Evolutionary conservation across 1,140 invertebrate genomes (phyloP).

Genomic region (Anoplophora glabripennis): DNA sequence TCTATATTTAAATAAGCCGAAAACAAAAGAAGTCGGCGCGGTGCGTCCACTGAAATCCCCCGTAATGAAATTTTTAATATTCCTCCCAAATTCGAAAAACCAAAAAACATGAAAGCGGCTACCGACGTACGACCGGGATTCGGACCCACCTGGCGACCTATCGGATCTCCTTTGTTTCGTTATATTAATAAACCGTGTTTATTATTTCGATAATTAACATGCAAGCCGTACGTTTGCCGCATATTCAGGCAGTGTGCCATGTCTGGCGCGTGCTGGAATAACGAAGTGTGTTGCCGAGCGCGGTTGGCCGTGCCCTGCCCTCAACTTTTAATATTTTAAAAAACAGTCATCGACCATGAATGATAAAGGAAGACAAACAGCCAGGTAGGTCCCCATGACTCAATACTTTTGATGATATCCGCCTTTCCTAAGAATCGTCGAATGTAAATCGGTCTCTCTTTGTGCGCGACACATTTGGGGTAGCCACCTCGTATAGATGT

Average conservation of each 20-base stretch:
- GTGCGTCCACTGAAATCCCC: no score
- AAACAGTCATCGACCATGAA: conserved; percentile 9
- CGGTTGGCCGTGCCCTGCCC: conserved; percentile 16
- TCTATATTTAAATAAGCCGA: no score
- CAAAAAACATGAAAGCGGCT: no score
- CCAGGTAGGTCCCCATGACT: conserved; percentile 14
- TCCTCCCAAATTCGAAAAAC: no score
- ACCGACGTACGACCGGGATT: conserved; percentile 7
- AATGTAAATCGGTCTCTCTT: no score
- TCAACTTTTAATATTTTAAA: conserved; percentile 26
- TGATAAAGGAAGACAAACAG: conserved; percentile 12
- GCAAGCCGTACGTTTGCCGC: conserved; percentile 14
- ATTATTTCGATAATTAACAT: conserved; percentile 15
- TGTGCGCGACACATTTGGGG: no score
- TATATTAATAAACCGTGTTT: conserved; percentile 13
- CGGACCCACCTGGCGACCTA: conserved; percentile 7
- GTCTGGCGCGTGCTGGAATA: conserved; percentile 38
- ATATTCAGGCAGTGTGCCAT: conserved; percentile 37
- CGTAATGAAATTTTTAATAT: no score
- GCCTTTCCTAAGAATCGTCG: neutral
- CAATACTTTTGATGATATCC: conserved; percentile 14
- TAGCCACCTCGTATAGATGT: no score
- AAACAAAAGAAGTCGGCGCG: no score
- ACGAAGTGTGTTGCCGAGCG: conserved; percentile 8
- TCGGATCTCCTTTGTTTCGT: conserved; percentile 10